Conservation (phyloP, 2,888 invertebrate species). For the Agonopterix heracliana region DNA sequence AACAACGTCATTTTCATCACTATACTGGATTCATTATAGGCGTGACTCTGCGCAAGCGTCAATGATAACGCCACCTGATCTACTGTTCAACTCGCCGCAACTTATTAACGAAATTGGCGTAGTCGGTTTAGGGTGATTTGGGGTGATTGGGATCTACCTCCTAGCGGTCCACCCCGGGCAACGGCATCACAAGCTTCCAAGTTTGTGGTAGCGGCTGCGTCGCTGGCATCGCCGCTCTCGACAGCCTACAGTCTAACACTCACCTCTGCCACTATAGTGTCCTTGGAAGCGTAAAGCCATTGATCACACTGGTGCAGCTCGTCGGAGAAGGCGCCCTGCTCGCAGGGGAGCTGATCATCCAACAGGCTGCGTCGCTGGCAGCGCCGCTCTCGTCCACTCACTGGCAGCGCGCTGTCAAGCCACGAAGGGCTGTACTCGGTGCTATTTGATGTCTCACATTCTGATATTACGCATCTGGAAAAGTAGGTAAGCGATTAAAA, state of each 20-base stretch:
- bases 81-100: no score
- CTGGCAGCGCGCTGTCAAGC: slow-evolving; percentile 40
- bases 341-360: slow-evolving; percentile 29
- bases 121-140: no score
- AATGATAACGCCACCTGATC: no score
- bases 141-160: no score
- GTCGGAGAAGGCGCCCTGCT: slow-evolving; percentile 41
- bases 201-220: no score
- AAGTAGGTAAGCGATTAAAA: background rate
- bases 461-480: slow-evolving; percentile 58
- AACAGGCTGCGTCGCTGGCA: slow-evolving; percentile 37
- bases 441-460: slow-evolving; percentile 55
- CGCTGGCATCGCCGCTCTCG: no score
- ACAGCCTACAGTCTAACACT: slow-evolving; percentile 2
- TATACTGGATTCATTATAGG: no score
- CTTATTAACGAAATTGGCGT: no score
- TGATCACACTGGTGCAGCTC: slow-evolving; percentile 42
- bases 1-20: no score
- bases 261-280: slow-evolving; percentile 67
- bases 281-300: slow-evolving; percentile 53
- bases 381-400: slow-evolving; percentile 28
- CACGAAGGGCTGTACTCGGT: slow-evolving; percentile 45
- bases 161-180: no score
- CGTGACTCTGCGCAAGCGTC: no score
- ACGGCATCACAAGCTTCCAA: no score